Evolutionary conservation across 2,113 vertebrate species (phyloP).

Genomic region (Entomyzon cyanotis): DNA sequence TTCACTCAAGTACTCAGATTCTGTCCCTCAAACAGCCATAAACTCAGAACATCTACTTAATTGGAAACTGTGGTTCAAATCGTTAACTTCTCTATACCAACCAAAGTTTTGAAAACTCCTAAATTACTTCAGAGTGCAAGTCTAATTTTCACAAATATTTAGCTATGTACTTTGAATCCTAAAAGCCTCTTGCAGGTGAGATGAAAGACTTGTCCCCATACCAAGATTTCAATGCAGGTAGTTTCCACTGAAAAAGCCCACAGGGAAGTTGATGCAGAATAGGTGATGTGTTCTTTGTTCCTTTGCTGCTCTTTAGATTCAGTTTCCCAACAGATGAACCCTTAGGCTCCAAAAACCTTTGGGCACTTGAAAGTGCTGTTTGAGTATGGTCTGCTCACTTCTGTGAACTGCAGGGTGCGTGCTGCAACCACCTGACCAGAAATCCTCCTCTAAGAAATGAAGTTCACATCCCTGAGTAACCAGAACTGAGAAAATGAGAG

Average conservation of each 20-base stretch:
- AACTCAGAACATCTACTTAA: background rate
- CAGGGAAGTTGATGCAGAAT: background rate
- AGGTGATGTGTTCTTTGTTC: background rate
- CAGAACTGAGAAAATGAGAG: background rate
- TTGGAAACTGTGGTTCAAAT: background rate
- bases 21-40: background rate
- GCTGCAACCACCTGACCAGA: background rate
- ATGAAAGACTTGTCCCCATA: background rate
- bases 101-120: background rate
- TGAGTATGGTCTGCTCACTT: background rate
- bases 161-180: background rate
- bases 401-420: background rate
- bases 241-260: background rate
- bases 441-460: background rate
- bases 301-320: background rate
- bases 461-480: background rate
- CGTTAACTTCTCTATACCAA: background rate
- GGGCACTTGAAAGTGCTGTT: background rate
- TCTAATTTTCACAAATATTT: background rate
- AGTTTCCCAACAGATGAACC: background rate
- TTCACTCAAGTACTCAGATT: background rate
- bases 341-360: background rate
- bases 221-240: background rate
- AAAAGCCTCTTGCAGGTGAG: background rate
- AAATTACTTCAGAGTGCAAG: background rate